Percentiles rank a stretch among this genome's conserved stretches.
Evolutionary conservation across 2,113 vertebrate species (phyloP).

Genomic region (Scophthalmus maximus): DNA sequence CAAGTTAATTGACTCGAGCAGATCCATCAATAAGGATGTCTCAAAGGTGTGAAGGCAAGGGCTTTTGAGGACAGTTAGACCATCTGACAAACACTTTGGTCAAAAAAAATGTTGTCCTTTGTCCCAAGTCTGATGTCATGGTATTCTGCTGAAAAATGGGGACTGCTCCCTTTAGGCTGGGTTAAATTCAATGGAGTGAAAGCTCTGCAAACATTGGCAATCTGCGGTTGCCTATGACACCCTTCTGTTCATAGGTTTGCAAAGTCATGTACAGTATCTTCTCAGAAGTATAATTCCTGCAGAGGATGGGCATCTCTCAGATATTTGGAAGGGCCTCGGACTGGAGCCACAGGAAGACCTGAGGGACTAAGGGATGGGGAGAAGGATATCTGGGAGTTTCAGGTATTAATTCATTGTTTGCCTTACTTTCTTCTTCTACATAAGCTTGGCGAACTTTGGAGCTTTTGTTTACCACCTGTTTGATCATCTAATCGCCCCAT

Average conservation of each 20-base stretch:
- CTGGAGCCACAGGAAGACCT: too few species aligned
- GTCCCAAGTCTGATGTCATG: too few species aligned
- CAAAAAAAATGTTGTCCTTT: too few species aligned
- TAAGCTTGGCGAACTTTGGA: too few species aligned
- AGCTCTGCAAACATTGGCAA: neutral
- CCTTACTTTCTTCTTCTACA: too few species aligned
- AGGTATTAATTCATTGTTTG: neutral
- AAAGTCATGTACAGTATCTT: neutral
- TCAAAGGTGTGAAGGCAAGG: neutral
- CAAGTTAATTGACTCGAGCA: neutral
- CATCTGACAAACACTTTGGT: too few species aligned
- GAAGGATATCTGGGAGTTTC: neutral
- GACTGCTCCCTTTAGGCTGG: too few species aligned
- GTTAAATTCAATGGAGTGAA: too few species aligned
- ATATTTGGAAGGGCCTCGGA: too few species aligned
- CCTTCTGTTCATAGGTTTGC: neutral
- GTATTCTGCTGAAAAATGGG: too few species aligned
- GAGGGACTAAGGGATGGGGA: too few species aligned
- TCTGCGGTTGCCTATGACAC: neutral
- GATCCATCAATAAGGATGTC: neutral
- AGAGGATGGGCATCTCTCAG: too few species aligned
- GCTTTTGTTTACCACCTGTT: slow-evolving; percentile 6
- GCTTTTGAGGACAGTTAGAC: neutral
- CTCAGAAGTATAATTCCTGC: neutral
- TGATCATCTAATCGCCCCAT: neutral